Base-by-base conservation (phyloP, 92 coral and sea anemone genomes). In the Porites divaricata region DNA sequence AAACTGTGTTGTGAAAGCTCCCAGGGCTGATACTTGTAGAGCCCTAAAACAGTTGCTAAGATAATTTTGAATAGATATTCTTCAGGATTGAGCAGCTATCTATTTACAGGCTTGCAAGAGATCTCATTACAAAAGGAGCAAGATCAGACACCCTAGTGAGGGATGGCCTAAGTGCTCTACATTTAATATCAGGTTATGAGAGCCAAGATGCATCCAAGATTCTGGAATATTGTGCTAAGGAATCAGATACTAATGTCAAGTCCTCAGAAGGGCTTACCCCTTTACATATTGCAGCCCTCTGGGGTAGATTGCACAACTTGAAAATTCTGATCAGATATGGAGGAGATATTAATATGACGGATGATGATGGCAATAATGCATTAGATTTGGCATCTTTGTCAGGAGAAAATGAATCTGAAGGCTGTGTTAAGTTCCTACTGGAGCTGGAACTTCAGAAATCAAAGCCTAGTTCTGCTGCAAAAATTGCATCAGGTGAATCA, bases 241-340 rank as follows among this genome's bases (percentile, higher is more conserved):
- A 91, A 5, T 90, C 92, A 0, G 80, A 87, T 10, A 92, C 96
- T 3, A 91, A 95, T 76, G 58, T 87, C 2, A 86, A 65, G 5
- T 89, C 93, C 0, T 24, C 14, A 50, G 98, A 95, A 9, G 98
- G 94, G 3, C 70, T 95, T 10, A 95, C 99, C 0, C 97, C 99
- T 0, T 85, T 96, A 1, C 99, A 96, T 68, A 72, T 96, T 26
- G 98, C 99, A 19, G 92, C 98, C 13, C 85, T 93, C 50, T 96
- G 99, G 98, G 98, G 97, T 0, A 81, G 88, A 41, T 22, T 75
- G 19, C 70, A 72, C 1, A 89, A 90, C 20, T 78, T 96, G 2
- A 26, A 83, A 20, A 74, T 87, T 15, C 64, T 96, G 14, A 63
- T 90, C 13, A 28, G 26, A 2, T 67, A 83, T 88, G 95, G 94